These are phyloP conservation scores for Otis tarda DNA, from an alignment of 2,113 vertebrate genomes.

Conservation along the genomic window DNA sequence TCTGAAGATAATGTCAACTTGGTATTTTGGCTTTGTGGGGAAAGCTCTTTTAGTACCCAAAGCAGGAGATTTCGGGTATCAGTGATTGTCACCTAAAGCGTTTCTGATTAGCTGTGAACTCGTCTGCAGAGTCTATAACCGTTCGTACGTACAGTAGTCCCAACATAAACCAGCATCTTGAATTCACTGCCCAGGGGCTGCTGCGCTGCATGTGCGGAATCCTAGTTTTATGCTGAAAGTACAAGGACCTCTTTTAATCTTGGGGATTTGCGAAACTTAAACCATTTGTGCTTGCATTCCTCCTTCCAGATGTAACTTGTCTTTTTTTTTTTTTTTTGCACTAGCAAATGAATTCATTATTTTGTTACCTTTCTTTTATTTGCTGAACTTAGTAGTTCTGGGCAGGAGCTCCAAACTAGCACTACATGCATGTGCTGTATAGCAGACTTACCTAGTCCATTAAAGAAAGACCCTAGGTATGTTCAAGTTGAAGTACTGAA, in stretches of 20 bases:
- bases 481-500: background rate
- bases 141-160: fast-evolving
- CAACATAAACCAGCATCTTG: fast-evolving
- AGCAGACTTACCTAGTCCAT: background rate
- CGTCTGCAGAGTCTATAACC: background rate
- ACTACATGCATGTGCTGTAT: fast-evolving
- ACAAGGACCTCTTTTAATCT: background rate
- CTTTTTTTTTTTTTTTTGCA: background rate
- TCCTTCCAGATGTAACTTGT: background rate
- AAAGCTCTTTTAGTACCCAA: background rate
- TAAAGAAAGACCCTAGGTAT: background rate
- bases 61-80: background rate
- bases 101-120: background rate
- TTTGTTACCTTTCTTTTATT: background rate
- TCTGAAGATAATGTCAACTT: background rate
- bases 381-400: background rate
- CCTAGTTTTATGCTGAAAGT: background rate
- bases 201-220: fast-evolving
- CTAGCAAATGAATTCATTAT: background rate
- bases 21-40: background rate
- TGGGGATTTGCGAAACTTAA: background rate
- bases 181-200: fast-evolving
- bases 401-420: background rate
- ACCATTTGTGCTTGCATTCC: background rate
- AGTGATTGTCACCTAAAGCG: background rate